Evolutionary conservation across 35 echinoderm and acorn worm genomes (phyloP), one percentile per base, ranked within the genome.

Genomic region (Holothuria glaberrima): DNA sequence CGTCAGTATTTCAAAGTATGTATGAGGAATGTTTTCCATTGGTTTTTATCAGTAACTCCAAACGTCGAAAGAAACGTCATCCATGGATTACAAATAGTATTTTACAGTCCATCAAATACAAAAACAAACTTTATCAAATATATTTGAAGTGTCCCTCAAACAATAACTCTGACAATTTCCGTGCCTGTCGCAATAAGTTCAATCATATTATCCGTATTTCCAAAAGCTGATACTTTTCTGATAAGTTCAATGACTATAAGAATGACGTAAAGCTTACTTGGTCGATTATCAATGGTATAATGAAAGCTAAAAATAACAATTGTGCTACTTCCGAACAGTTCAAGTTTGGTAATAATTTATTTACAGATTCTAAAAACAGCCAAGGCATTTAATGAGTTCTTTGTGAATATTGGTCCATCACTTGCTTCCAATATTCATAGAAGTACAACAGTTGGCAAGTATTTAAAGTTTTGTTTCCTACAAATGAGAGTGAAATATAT

Each of bases 361-460:
- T n/a, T n/a, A n/a, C n/a, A n/a, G n/a, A n/a, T n/a, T 41, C 17
- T 0, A 73, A 73, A 26, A 73, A 73, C 31, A 30, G 69, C 9
- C 18, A 34, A 73, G 28, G 69, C 69, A 73, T 73, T 73, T 32
- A 73, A 73, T 73, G 69, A 73, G 4, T 73, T 72, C 30, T 33
- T n/a, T n/a, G n/a, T n/a, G n/a, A n/a, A n/a, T n/a, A n/a, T n/a
- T n/a, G n/a, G n/a, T n/a, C n/a, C n/a, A n/a, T n/a, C n/a, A n/a
- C n/a, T n/a, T n/a, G n/a, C n/a, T n/a, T n/a, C n/a, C n/a, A n/a
- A n/a, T n/a, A 73, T 73, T 33, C 69, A 28, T 28, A 36, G 69
- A 9, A 73, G 30, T 7, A 17, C 28, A 32, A 33, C 29, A 7
- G 69, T 18, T 33, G 35, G 18, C 9, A 9, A 12, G 18, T 30